These are phyloP conservation scores for Scalopus aquaticus DNA, from an alignment of 2,113 vertebrate genomes.

Conservation along the genomic window DNA sequence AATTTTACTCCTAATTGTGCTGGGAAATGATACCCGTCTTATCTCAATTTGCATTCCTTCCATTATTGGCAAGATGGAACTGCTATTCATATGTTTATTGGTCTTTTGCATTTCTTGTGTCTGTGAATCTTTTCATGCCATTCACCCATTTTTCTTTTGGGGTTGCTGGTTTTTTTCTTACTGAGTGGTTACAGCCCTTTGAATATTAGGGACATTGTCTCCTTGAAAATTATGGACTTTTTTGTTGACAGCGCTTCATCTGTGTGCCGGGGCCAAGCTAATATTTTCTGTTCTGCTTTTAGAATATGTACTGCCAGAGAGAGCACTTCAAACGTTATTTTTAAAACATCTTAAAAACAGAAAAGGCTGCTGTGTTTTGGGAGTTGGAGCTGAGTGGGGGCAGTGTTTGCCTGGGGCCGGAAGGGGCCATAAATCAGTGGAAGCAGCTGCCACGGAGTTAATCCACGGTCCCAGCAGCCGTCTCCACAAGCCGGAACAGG, in stretches of 20 bases:
- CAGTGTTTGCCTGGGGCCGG: not conserved
- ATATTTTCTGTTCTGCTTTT: not conserved
- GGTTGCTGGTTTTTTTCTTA: not conserved
- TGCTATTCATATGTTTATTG: rapidly evolving
- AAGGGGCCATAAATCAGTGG: not conserved
- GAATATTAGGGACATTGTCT: not conserved
- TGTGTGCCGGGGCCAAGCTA: not conserved
- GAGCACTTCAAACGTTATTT: not conserved
- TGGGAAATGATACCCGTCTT: not conserved
- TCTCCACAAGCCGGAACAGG: not conserved
- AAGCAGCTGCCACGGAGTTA: not conserved
- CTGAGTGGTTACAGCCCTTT: not conserved
- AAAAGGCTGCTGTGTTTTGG: not conserved
- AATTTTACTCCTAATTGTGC: not conserved
- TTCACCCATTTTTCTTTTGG: not conserved
- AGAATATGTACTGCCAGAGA: not conserved
- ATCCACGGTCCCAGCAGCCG: slow-evolving; percentile 16
- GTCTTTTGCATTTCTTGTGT: not conserved
- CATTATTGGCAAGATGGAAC: not conserved
- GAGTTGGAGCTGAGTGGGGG: not conserved
- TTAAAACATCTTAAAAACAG: not conserved
- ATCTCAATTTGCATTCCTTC: not conserved
- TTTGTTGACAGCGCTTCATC: not conserved
- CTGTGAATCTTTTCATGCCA: not conserved
- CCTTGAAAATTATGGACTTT: not conserved